Evolutionary conservation across 2,797 vertebrate species (phyloP).

Genomic region (Pipistrellus kuhlii): DNA sequence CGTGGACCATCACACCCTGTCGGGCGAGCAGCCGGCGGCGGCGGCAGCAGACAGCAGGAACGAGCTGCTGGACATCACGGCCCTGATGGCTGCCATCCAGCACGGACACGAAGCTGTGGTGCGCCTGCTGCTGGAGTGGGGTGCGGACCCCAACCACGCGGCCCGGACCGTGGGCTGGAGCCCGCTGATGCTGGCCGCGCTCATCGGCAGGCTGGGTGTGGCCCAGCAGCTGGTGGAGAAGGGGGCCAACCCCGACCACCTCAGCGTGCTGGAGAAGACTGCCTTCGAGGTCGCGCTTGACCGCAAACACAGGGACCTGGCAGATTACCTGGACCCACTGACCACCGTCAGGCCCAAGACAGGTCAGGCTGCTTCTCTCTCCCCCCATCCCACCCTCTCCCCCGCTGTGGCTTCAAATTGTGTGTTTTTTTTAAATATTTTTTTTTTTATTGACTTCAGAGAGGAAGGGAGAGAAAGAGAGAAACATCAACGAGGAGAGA

Average conservation of each 20-base stretch:
- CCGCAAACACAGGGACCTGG: slow-evolving; percentile 94
- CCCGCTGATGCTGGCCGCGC: slow-evolving; percentile 94
- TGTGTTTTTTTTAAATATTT: not conserved
- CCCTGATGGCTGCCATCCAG: slow-evolving; percentile 94
- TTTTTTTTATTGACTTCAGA: too few relatives aligned
- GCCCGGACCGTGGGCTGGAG: slow-evolving; percentile 94
- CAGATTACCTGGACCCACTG: slow-evolving; percentile 93
- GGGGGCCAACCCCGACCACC: slow-evolving; percentile 94
- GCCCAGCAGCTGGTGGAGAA: slow-evolving; percentile 95
- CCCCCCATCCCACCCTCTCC: not conserved
- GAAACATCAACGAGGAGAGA: too few relatives aligned
- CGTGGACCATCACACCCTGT: slow-evolving; percentile 92
- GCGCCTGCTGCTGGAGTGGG: slow-evolving; percentile 94
- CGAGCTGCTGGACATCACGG: slow-evolving; percentile 91
- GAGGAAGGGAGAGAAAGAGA: too few relatives aligned
- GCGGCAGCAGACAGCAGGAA: slow-evolving; percentile 88
- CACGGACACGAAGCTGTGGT: slow-evolving; percentile 93
- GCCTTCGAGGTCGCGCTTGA: slow-evolving; percentile 95
- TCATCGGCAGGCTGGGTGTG: slow-evolving; percentile 92
- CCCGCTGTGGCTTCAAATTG: accelerated
- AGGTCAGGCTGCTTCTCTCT: slow-evolving; percentile 86
- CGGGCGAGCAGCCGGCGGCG: slow-evolving; percentile 86
- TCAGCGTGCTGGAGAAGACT: slow-evolving; percentile 94
- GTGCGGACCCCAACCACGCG: slow-evolving; percentile 92
- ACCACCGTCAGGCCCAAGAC: slow-evolving; percentile 94